Percentiles rank a stretch among this genome's conserved stretches.
Evolutionary conservation across 1,140 invertebrate genomes (phyloP).

Genomic region (Lordiphosa mommai): DNA sequence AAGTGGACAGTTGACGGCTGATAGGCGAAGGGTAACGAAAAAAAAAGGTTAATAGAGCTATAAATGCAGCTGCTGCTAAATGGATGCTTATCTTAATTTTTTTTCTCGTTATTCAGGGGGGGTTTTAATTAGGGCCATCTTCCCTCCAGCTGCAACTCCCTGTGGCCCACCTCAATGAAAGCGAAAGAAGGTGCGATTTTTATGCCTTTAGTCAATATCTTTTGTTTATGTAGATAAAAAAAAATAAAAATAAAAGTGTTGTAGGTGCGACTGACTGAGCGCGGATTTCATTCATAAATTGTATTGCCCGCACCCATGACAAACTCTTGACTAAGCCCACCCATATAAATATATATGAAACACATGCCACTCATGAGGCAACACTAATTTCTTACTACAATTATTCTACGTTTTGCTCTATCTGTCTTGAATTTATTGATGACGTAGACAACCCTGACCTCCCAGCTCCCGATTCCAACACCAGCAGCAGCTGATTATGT

Average conservation of each 20-base stretch:
- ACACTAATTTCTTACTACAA: conserved; percentile 27
- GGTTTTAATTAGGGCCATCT: conserved; percentile 26
- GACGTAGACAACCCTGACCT: conserved; percentile 59
- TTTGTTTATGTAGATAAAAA: conserved; percentile 68
- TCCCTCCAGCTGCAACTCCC: conserved; percentile 9
- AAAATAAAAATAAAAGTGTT: background rate
- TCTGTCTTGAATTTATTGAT: conserved; percentile 28
- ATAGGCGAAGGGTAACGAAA: conserved; percentile 36
- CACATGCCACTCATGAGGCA: conserved; percentile 18
- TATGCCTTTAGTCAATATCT: conserved; percentile 55
- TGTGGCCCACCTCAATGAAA: conserved; percentile 33
- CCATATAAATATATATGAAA: conserved; percentile 37
- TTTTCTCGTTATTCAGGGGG: conserved; percentile 16
- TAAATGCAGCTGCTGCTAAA: conserved; percentile 65
- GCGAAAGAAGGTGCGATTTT: conserved; percentile 41
- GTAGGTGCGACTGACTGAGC: conserved; percentile 53
- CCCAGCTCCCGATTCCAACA: conserved; percentile 27
- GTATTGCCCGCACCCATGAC: conserved; percentile 35
- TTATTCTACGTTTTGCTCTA: background rate
- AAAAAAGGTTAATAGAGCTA: conserved; percentile 52
- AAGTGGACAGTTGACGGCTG: conserved; percentile 28
- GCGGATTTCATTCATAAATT: conserved; percentile 67
- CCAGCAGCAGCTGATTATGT: conserved; percentile 62
- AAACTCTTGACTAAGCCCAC: conserved; percentile 27
- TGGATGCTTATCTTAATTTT: conserved; percentile 25